phyloP scores from a whole-genome alignment of 2,797 vertebrate species.

The Brotogeris chrysoptera region DNA sequence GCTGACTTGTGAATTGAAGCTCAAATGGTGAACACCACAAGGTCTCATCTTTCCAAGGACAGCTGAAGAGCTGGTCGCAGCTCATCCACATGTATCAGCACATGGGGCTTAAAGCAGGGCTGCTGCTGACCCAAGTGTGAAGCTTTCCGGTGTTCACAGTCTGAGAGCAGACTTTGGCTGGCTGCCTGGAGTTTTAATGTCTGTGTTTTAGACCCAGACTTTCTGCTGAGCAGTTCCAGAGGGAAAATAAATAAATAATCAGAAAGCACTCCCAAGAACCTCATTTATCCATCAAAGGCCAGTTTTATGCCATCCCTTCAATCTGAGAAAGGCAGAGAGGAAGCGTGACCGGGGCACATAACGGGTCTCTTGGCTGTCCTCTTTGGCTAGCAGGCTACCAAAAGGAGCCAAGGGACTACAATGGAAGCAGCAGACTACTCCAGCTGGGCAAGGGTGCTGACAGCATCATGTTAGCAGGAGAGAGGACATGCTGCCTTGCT shows the following conservation, averaged over 20 bases:
- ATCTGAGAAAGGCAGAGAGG: neutral
- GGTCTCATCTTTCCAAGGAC: neutral
- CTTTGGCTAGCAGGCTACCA: neutral
- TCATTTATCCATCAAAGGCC: neutral
- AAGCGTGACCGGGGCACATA: neutral
- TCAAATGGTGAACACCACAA: neutral
- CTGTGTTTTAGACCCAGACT: constrained; percentile 29
- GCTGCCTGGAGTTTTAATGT: constrained; percentile 13
- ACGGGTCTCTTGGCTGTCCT: constrained; percentile 11
- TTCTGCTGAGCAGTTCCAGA: constrained; percentile 8
- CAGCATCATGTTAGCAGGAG: neutral
- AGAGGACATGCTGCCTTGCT: neutral
- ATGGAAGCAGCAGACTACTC: neutral
- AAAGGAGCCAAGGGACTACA: neutral
- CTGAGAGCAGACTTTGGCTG: neutral
- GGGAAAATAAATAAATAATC: neutral
- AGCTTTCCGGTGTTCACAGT: neutral
- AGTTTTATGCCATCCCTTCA: neutral
- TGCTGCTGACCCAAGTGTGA: neutral
- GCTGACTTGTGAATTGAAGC: neutral
- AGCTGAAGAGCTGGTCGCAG: neutral
- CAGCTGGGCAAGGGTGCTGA: neutral
- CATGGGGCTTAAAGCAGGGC: neutral
- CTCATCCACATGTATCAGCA: neutral
- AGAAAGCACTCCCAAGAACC: neutral